phyloP scores from a whole-genome alignment of 2,113 vertebrate species.

The Rhinolophus sinicus region DNA sequence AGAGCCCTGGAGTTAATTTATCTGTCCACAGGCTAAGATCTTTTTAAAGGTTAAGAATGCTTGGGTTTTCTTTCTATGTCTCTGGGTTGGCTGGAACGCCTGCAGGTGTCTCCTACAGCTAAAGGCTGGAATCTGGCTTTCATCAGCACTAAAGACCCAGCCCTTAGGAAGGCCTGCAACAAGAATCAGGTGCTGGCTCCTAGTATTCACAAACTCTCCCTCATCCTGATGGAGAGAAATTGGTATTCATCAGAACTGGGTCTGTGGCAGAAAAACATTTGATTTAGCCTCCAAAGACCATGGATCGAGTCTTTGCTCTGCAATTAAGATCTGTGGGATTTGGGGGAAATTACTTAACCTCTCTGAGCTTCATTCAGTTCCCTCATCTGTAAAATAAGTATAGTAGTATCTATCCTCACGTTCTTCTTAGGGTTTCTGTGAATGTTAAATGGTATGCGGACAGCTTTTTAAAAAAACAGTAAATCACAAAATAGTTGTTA shows the following conservation, averaged over 20 bases:
- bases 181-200: conserved; percentile 22
- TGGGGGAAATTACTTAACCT: background rate
- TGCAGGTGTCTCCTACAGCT: conserved; percentile 53
- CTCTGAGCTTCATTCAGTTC: conserved; percentile 4
- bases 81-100: conserved; percentile 60
- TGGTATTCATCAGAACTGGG: background rate
- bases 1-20: conserved; percentile 82
- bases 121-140: conserved; percentile 65
- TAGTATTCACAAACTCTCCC: background rate
- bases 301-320: background rate
- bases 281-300: background rate
- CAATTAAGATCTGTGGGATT: background rate
- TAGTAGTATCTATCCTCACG: background rate
- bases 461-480: background rate
- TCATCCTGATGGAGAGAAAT: background rate
- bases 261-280: background rate
- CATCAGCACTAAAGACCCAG: conserved; percentile 59
- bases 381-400: conserved; percentile 15
- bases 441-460: background rate
- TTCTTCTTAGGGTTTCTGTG: background rate
- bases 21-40: conserved; percentile 83
- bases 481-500: background rate
- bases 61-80: conserved; percentile 76
- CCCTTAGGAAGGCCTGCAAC: conserved; percentile 28
- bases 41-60: conserved; percentile 83